phyloP scores from a whole-genome alignment of 2,113 vertebrate genomes.

The Scartelaos histophorus region DNA sequence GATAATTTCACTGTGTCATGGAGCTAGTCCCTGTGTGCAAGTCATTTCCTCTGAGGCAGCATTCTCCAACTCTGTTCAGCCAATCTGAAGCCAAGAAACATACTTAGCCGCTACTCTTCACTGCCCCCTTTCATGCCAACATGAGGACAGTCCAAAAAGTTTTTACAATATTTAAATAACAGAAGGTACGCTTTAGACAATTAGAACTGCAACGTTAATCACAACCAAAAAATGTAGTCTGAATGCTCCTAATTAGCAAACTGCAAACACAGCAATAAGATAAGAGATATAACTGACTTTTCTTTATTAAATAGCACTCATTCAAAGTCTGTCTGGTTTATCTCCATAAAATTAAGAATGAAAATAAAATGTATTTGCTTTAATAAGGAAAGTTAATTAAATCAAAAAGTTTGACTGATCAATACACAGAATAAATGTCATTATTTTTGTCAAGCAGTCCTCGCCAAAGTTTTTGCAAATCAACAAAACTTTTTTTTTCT shows the following conservation, averaged over 20 bases:
- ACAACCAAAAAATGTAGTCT: background rate
- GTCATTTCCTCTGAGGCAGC: conserved; percentile 79
- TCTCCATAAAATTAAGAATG: background rate
- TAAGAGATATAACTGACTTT: background rate
- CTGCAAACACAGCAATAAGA: background rate
- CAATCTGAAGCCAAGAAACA: background rate
- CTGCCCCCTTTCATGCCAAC: background rate
- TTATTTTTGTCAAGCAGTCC: background rate
- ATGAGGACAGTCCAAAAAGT: background rate
- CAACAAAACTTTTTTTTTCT: too few species aligned
- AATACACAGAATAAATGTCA: too few species aligned
- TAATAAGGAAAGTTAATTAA: background rate
- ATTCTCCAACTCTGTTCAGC: conserved; percentile 30
- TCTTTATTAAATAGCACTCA: too few species aligned
- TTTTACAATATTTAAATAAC: background rate
- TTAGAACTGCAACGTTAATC: too few species aligned
- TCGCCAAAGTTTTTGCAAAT: background rate
- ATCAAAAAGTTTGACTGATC: background rate
- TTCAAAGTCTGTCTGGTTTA: too few species aligned
- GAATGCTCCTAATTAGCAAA: background rate
- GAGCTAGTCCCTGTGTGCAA: conserved; percentile 80
- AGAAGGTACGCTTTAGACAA: too few species aligned
- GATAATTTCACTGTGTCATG: conserved; percentile 78
- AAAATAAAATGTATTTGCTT: background rate
- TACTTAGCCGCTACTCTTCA: background rate